Evolutionary conservation across 2,888 invertebrate genomes (phyloP), one percentile per base, ranked within the genome.

Genomic region (Troilus luridus): DNA sequence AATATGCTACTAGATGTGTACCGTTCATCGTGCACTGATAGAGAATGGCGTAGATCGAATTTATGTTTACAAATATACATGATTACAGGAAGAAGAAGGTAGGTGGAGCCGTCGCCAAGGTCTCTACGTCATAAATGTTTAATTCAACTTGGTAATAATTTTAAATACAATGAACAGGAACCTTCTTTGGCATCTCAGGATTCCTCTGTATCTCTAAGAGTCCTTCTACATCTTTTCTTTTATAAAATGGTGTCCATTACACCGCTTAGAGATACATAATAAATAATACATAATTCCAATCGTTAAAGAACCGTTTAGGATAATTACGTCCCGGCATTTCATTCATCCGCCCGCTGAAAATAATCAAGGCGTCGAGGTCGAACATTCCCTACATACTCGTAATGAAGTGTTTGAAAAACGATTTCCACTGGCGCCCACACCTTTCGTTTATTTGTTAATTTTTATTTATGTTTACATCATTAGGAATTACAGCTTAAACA

Each of bases 91-190:
- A 12, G 67, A 67, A 24, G 67, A 24, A 24, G 67, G 67, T 67
- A 72, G 72, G 72, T 72, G 21, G 72, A 77, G 41, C 72, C 72
- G 41, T 17, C 14, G 27, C 41, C 72, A 77, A 77, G 72, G 72
- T 9, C 17, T 19, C 19, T 1, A 9, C 72, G 72, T 77, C 72
- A 77, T 77, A 77, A 77, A 77, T 77, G 72, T 77, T 77, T 77
- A 77, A 77, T 77, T 77, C 7, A 41, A 3, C 6, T 14, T 9
- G 24, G 12, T 41, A 77, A 77, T 77, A 77, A 77, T 77, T 77
- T 77, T 77, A 77, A 77, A 77, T 77, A 77, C 72, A 77, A 77
- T 77, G 72, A 77, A 7, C 72, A 77, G 41, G 27, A 77, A 77
- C 27, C 27, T 41, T 41, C 72, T 41, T 1, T 41, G 14, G 19